A percentile compares a stretch with the other conserved stretches of the same genome.
phyloP scores from a whole-genome alignment of 2,797 vertebrate species.

The Neomorphus geoffroyi region DNA sequence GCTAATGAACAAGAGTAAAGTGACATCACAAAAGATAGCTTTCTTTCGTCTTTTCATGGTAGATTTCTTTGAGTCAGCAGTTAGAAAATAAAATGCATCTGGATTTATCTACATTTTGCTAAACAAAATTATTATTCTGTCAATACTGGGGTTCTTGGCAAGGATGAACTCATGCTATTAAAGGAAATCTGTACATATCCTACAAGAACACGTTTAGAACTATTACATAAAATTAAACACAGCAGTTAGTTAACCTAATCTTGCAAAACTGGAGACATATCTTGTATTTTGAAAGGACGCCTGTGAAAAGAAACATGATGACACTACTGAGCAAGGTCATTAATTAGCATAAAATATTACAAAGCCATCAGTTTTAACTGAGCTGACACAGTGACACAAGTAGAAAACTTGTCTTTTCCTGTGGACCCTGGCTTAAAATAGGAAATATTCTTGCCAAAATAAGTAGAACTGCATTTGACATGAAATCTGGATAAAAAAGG shows the following conservation, averaged over 20 bases:
- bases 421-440: not conserved
- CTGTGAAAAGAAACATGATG: not conserved
- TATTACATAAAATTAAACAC: not conserved
- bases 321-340: not conserved
- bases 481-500: not conserved
- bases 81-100: not conserved
- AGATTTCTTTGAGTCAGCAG: not conserved
- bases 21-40: not conserved
- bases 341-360: not conserved
- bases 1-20: not conserved
- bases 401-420: not conserved
- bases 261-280: not conserved
- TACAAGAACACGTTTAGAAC: not conserved
- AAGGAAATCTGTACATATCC: not conserved
- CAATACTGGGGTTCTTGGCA: not conserved
- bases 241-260: not conserved
- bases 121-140: not conserved
- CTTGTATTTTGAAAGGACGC: not conserved
- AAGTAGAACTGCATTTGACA: not conserved
- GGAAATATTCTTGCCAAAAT: not conserved
- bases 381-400: not conserved
- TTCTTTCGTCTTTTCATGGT: not conserved
- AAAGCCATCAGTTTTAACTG: not conserved
- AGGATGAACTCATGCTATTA: not conserved
- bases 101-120: not conserved